phyloP scores from a whole-genome alignment of 2,888 invertebrate species.

The Deilephila elpenor region DNA sequence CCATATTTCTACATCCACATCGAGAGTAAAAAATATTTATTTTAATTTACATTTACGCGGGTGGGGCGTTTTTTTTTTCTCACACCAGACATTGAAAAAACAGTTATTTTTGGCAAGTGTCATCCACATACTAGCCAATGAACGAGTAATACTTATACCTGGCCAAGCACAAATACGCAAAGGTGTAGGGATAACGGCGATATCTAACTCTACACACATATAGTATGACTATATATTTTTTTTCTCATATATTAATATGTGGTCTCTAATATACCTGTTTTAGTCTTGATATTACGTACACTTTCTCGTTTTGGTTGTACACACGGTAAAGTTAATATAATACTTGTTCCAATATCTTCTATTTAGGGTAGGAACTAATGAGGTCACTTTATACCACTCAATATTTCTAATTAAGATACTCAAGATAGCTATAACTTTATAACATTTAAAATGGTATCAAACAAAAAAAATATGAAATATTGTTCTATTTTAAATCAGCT shows the following conservation, averaged over 20 bases:
- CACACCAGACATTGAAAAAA: constrained; percentile 63
- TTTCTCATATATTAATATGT: constrained; percentile 55
- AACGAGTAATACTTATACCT: constrained; percentile 53
- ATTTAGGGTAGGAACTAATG: not conserved
- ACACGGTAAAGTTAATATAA: constrained; percentile 6
- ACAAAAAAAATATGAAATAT: too few species aligned
- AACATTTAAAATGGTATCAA: too few species aligned
- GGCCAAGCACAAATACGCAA: constrained; percentile 71
- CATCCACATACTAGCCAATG: constrained; percentile 34
- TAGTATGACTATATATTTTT: constrained; percentile 51
- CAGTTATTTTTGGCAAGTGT: constrained; percentile 68
- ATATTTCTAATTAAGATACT: not conserved
- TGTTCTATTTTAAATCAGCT: too few species aligned
- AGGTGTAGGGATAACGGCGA: constrained; percentile 46
- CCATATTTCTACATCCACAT: constrained; percentile 31
- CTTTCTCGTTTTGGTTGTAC: constrained; percentile 39
- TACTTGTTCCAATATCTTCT: constrained; percentile 23
- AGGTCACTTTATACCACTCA: not conserved
- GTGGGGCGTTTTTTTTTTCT: constrained; percentile 43
- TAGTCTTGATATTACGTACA: constrained; percentile 55
- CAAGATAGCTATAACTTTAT: too few species aligned
- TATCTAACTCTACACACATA: constrained; percentile 69
- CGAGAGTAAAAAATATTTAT: constrained; percentile 14
- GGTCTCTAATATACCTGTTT: constrained; percentile 74
- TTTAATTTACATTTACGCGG: constrained; percentile 2